These are phyloP conservation scores for Spodoptera picta DNA, from an alignment of 2,888 invertebrate genomes.

Conservation along the genomic window DNA sequence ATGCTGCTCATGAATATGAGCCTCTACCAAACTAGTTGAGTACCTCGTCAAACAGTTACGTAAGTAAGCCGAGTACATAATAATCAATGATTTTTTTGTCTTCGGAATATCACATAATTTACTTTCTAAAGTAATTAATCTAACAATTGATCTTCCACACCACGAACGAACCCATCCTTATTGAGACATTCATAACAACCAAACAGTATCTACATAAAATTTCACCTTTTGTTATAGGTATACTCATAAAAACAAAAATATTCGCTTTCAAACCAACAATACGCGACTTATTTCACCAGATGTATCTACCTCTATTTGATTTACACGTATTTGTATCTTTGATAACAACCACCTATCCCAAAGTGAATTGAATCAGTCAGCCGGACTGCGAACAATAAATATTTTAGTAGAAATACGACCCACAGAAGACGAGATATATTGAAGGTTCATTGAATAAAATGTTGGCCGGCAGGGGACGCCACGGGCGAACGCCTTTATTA, in stretches of 20 bases:
- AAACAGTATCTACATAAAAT: too few species aligned
- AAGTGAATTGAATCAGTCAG: constrained; percentile 55
- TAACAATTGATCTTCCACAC: too few species aligned
- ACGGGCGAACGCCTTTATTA: constrained; percentile 72
- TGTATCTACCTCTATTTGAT: constrained; percentile 41
- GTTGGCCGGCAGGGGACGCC: constrained; percentile 63
- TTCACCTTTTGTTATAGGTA: background rate
- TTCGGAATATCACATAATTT: too few species aligned
- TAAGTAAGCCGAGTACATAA: too few species aligned
- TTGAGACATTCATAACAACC: too few species aligned
- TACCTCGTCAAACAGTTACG: too few species aligned
- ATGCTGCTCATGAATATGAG: too few species aligned
- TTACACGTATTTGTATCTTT: constrained; percentile 39
- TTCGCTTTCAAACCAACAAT: constrained; percentile 6
- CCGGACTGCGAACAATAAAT: constrained; percentile 54
- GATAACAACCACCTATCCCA: constrained; percentile 48
- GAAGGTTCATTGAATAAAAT: constrained; percentile 80
- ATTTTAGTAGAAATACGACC: constrained; percentile 50
- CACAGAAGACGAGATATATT: constrained; percentile 63
- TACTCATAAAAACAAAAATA: background rate
- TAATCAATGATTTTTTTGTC: too few species aligned
- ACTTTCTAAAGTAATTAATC: too few species aligned
- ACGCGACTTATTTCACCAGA: constrained; percentile 15
- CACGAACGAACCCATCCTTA: too few species aligned
- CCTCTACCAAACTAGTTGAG: too few species aligned